Evolutionary conservation across 2,888 invertebrate species (phyloP), one percentile per base, ranked within the genome.

Genomic region (Punctoribates punctum): DNA sequence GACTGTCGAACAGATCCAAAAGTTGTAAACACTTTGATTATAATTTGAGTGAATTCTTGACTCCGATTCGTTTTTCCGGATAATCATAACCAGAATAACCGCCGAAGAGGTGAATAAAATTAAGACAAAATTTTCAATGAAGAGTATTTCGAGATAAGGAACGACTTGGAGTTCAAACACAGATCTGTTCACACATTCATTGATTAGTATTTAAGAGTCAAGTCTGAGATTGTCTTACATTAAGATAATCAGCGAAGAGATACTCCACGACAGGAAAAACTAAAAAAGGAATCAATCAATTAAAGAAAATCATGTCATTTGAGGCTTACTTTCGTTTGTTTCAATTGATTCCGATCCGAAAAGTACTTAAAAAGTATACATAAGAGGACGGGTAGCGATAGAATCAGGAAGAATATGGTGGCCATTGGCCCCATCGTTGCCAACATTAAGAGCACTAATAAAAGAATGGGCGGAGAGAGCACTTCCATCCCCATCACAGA

Each of bases 91-190:
- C n/a, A 75, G n/a, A 20, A 54, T 38, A 13, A 73, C 11, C 15
- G 62, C 46, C 25, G 70, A 60, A 23, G 77, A 48, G 0, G 88
- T 85, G 38, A 87, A 83, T n/a, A 85, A 77, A 42, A 88, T 85
- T 67, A 89, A 85, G 4, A 86, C 82, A 51, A 86, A 83, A 82
- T 90, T 90, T 81, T 90, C 90, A 77, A 88, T 87, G 0, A 88
- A 86, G 73, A 89, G 83, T 83, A 93, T 88, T 83, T 92, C 90
- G 79, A 91, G 84, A 77, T 90, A 85, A 8, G 89, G 88, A 46
- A 92, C 87, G n/a, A 91, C 89, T 73, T 78, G 78, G 20, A 79
- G 75, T 75, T 80, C 79, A 54, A 80, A 80, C n/a, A 80, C 78
- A 91, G 79, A 72, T 51, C 75, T 75, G 25, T n/a, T 60, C 6